Base-by-base conservation (phyloP, 1,140 invertebrate species). In the Armadillidium nasatum region DNA sequence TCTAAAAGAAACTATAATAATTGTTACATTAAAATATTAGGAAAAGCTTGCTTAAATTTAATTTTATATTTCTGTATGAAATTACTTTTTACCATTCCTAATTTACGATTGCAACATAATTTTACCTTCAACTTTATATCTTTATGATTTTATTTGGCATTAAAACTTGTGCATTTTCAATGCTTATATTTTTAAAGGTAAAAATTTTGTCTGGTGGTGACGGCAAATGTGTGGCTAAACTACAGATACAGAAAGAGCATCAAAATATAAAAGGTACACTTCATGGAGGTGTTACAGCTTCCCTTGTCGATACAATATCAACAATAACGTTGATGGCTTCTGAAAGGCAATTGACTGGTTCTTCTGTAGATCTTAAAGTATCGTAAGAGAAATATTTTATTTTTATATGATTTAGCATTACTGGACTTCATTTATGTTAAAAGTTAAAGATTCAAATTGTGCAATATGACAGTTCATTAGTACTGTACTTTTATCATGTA, bases 211-310 rank as follows among this genome's bases (percentile, higher is more conserved):
- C 87, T 68, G 90, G 88, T 78, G 88, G 87, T 22, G 84, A 90
- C 83, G 93, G 93, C 10, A 85, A 85, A 19, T 89, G 91, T 82
- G 85, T 87, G 44, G 92, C 91, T 43, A 91, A 95, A 85, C 89
- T 97, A 81, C 89, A 87, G 82, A 89, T 98, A 0, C 86, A 86
- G 0, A 84, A 90, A 23, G 91, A 94, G 76, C 91, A 95, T 84
- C 83, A 90, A 0, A 97, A 97, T 84, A 81, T 86, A 22, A 86
- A 85, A 69, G 93, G 93, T 0, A 89, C 88, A 0, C 84, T 96
- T 6, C 94, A 97, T 86, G 94, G 94, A 60, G 94, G 94, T 13
- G 89, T 93, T 78, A 93, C 91, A 11, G 89, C 91, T 11, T 91
- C 92, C 4, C 82, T 96, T 15, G 89, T 96, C 10, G 95, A 97